phyloP scores from a whole-genome alignment of 2,888 invertebrate genomes.

The Deilephila elpenor region DNA sequence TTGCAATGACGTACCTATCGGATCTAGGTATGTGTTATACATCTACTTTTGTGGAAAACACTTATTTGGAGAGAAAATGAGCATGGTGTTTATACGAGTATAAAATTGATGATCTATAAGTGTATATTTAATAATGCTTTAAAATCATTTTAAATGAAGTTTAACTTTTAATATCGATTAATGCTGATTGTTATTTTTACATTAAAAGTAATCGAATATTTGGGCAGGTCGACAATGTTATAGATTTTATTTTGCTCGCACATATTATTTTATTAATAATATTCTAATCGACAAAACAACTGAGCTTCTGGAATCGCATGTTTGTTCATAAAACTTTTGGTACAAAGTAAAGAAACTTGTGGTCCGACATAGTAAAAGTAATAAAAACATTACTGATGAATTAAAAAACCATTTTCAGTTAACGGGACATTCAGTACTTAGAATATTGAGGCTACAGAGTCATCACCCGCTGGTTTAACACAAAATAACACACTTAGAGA shows the following conservation, averaged over 20 bases:
- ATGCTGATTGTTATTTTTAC: no score
- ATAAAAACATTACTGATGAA: constrained; percentile 41
- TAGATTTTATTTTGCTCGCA: no score
- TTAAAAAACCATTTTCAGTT: constrained; percentile 56
- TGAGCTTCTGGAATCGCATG: constrained; percentile 17
- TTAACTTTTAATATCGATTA: no score
- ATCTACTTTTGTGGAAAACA: constrained; percentile 24
- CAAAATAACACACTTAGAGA: constrained; percentile 58
- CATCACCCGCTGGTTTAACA: constrained; percentile 66
- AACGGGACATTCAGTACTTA: constrained; percentile 63
- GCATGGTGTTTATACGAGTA: neutral
- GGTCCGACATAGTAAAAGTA: constrained; percentile 2
- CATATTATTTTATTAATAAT: no score
- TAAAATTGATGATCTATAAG: neutral
- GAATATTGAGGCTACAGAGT: constrained; percentile 74
- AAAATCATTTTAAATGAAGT: neutral
- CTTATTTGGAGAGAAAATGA: neutral
- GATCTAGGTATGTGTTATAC: constrained; percentile 43
- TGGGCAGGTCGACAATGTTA: no score
- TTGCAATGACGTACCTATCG: constrained; percentile 51
- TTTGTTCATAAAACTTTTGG: constrained; percentile 7
- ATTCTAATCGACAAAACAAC: neutral
- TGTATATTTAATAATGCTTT: neutral
- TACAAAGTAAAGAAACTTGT: constrained; percentile 14
- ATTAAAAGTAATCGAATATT: no score